Evolutionary conservation across 2,888 invertebrate species (phyloP).

Genomic region (Carterocephalus palaemon): DNA sequence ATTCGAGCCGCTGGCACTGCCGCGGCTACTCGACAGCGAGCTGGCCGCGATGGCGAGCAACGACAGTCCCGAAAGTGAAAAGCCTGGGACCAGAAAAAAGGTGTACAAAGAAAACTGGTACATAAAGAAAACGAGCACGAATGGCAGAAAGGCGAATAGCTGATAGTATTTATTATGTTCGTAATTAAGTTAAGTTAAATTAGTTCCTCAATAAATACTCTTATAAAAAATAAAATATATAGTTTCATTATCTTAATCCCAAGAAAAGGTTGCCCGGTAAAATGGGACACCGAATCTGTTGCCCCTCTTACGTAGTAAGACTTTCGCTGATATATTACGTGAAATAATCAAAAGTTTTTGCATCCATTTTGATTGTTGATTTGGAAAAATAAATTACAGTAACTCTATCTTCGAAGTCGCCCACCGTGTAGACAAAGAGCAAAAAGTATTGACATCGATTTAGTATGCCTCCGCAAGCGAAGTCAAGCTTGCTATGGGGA

Average conservation of each 20-base stretch:
- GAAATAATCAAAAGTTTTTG: conserved; percentile 52
- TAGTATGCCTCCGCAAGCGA: conserved; percentile 32
- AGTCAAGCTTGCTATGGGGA: conserved; percentile 30
- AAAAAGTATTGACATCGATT: conserved; percentile 50
- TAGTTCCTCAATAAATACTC: conserved; percentile 22
- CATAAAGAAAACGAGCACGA: conserved; percentile 65
- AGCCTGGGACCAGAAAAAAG: conserved; percentile 64
- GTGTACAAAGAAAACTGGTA: conserved; percentile 71
- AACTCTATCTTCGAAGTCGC: conserved; percentile 45
- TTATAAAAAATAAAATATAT: not conserved
- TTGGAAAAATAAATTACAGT: conserved; percentile 41
- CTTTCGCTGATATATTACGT: conserved; percentile 73
- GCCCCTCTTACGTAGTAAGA: conserved; percentile 48
- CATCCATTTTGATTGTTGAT: conserved; percentile 35
- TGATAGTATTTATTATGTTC: conserved; percentile 62
- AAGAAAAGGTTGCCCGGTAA: conserved; percentile 2
- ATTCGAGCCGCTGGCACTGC: conserved; percentile 64
- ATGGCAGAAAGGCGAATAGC: conserved; percentile 57
- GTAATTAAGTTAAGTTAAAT: conserved; percentile 32
- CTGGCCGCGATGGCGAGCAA: conserved; percentile 67
- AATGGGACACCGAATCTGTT: conserved; percentile 12
- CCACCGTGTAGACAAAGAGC: conserved; percentile 48
- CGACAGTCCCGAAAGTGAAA: conserved; percentile 60
- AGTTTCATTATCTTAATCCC: not conserved
- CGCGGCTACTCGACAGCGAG: conserved; percentile 62